Conservation (phyloP, 37 sponge, comb jelly and placozoan species). For the Theonella swinhoei region DNA sequence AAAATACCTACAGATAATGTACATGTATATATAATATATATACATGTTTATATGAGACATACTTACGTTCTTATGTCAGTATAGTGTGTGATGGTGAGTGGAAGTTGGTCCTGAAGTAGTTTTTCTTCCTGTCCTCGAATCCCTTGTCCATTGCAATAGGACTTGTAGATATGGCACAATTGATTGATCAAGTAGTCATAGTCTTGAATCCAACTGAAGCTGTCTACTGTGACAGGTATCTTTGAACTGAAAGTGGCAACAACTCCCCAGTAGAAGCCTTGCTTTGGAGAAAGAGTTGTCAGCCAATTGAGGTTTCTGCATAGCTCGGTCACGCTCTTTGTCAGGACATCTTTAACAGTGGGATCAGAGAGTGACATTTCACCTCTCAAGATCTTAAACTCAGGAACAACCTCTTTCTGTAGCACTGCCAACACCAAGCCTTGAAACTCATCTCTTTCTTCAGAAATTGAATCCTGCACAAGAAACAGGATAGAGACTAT, state of each 20-base stretch:
- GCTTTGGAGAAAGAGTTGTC: slow-evolving; percentile 22
- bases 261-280: slow-evolving; percentile 68
- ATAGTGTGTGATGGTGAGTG: slow-evolving; percentile 6
- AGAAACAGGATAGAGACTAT: too few species aligned
- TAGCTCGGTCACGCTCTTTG: slow-evolving; percentile 9
- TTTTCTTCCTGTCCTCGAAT: slow-evolving; percentile 18
- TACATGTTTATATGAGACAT: neutral
- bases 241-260: slow-evolving; percentile 43
- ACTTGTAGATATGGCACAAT: slow-evolving; percentile 33
- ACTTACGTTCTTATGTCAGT: slow-evolving; percentile 31
- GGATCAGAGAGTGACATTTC: neutral
- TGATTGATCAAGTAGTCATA: slow-evolving; percentile 21
- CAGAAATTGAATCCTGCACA: slow-evolving; percentile 22
- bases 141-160: slow-evolving; percentile 33
- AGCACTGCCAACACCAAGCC: slow-evolving; percentile 31
- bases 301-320: slow-evolving; percentile 39
- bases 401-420: slow-evolving; percentile 37
- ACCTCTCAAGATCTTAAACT: slow-evolving; percentile 16
- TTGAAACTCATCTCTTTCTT: slow-evolving; percentile 40
- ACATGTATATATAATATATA: too few species aligned
- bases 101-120: slow-evolving; percentile 7
- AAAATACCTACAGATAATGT: slow-evolving; percentile 49
- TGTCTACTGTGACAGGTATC: slow-evolving; percentile 26
- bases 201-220: slow-evolving; percentile 42
- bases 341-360: slow-evolving; percentile 23